Percentiles rank a stretch among this genome's conserved stretches.
Conservation (phyloP, 92 coral and sea anemone species). For the Plumapathes pennacea region DNA sequence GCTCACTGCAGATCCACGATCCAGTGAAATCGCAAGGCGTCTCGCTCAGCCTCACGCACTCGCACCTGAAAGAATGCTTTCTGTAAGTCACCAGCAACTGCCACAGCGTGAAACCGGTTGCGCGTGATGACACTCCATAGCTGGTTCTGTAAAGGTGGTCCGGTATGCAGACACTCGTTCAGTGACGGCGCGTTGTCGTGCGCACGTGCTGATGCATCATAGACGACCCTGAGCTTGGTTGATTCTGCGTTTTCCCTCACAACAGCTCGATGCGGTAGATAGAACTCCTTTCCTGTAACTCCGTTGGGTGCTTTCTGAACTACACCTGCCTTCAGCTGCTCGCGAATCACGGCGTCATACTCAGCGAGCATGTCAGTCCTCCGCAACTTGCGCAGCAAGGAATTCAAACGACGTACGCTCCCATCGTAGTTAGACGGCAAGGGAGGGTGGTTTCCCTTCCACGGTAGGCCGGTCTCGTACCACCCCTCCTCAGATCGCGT, state of each 20-base stretch:
- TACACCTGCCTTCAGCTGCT: conserved; percentile 14
- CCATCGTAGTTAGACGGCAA: conserved; percentile 13
- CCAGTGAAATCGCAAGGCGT: too few species aligned
- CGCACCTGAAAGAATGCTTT: too few species aligned
- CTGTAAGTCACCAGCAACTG: too few species aligned
- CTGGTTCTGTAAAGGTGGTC: too few species aligned
- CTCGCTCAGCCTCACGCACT: too few species aligned
- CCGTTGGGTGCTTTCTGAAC: conserved; percentile 16
- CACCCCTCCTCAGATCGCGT: conserved; percentile 20
- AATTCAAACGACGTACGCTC: conserved; percentile 4
- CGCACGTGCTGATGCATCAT: conserved; percentile 22
- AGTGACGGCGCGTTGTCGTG: conserved; percentile 9
- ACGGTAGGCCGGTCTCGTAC: conserved; percentile 25
- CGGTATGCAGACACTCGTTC: not conserved
- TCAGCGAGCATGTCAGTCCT: conserved; percentile 8
- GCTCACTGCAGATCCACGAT: too few species aligned
- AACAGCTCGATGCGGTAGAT: conserved; percentile 18
- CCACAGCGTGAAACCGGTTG: too few species aligned
- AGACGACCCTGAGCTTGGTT: conserved; percentile 15
- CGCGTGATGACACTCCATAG: too few species aligned
- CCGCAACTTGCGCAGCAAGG: conserved; percentile 12
- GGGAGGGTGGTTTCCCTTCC: conserved; percentile 28
- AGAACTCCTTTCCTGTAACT: conserved; percentile 13
- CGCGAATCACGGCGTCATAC: conserved; percentile 11
- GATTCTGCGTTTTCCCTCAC: conserved; percentile 11